phyloP scores from a whole-genome alignment of 2,113 vertebrate species.

The Paralichthys olivaceus region DNA sequence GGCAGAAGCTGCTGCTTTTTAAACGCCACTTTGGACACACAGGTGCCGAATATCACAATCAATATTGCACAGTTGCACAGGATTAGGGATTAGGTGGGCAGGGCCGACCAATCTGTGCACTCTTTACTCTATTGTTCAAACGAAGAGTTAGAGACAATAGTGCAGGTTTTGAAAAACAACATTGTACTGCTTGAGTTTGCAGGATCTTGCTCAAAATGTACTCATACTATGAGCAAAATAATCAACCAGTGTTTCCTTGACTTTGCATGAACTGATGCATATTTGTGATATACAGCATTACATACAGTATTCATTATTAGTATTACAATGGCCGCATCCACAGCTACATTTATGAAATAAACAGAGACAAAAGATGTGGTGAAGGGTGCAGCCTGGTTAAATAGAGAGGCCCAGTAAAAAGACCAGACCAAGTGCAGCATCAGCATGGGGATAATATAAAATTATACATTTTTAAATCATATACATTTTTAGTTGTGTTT shows the following conservation, averaged over 20 bases:
- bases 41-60: conserved; percentile 18
- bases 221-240: not conserved
- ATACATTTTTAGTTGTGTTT: too few relatives aligned
- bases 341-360: too few relatives aligned
- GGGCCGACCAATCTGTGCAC: conserved; percentile 10
- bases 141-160: conserved; percentile 14
- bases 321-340: too few relatives aligned
- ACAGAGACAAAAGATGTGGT: too few relatives aligned
- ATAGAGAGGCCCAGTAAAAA: too few relatives aligned
- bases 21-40: conserved; percentile 29
- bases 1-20: not conserved
- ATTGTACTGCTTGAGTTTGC: not conserved
- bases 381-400: too few relatives aligned
- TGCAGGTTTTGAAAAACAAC: not conserved
- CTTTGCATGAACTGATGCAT: too few relatives aligned
- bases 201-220: not conserved
- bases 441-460: too few relatives aligned
- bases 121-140: conserved; percentile 11
- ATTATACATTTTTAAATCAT: too few relatives aligned
- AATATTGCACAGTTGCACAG: conserved; percentile 13
- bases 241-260: not conserved
- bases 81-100: conserved; percentile 34
- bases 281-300: too few relatives aligned
- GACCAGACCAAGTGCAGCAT: too few relatives aligned
- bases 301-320: too few relatives aligned